These are phyloP conservation scores for Microtus montanus DNA, from an alignment of 2,113 vertebrate genomes.

Conservation along the genomic window DNA sequence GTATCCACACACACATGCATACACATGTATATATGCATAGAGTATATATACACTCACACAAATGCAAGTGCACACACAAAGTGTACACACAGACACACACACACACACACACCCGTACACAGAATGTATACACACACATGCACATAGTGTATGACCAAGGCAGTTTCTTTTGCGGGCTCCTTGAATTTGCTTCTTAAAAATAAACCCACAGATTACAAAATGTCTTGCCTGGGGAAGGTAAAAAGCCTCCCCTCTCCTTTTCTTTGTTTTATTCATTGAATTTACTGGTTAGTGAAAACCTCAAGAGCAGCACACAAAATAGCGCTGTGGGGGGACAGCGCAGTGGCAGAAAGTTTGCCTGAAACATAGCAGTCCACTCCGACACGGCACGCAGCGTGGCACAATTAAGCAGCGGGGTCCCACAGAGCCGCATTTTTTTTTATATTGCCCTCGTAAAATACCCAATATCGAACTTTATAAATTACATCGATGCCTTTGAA, in stretches of 20 bases:
- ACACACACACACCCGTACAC: not conserved
- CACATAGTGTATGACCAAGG: not conserved
- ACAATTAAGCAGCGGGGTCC: slow-evolving; percentile 55
- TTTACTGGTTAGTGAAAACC: not conserved
- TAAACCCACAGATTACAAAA: not conserved
- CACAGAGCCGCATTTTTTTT: slow-evolving; percentile 66
- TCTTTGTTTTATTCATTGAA: slow-evolving; percentile 47
- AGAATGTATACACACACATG: not conserved
- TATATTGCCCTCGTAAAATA: slow-evolving; percentile 76
- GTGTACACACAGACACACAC: too few species aligned
- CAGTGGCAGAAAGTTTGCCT: not conserved
- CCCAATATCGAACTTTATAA: slow-evolving; percentile 76
- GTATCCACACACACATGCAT: not conserved
- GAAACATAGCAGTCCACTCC: slow-evolving; percentile 35
- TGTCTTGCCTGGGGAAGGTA: not conserved
- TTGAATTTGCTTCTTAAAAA: slow-evolving; percentile 37
- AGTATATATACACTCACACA: too few species aligned
- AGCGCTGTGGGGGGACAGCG: not conserved
- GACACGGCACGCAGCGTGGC: not conserved
- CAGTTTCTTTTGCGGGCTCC: not conserved
- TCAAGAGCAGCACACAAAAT: not conserved
- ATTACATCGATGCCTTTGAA: slow-evolving; percentile 80
- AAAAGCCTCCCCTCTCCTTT: not conserved
- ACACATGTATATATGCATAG: not conserved
- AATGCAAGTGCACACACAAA: not conserved